Conservation (phyloP, 2,113 vertebrate species). For the Hepsetus odoe region DNA sequence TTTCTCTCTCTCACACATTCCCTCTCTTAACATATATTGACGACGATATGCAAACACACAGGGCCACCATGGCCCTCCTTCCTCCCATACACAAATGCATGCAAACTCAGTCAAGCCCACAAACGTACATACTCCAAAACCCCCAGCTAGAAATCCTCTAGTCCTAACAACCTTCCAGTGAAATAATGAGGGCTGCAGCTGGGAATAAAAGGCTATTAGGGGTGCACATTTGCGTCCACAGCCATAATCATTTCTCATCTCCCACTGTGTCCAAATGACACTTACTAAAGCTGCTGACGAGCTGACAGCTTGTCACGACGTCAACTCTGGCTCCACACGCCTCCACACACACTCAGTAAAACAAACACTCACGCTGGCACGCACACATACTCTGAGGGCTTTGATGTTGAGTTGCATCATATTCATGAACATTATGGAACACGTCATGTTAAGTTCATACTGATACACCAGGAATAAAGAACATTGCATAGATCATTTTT, state of each 20-base stretch:
- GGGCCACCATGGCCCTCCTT: constrained; percentile 22
- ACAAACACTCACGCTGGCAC: constrained; percentile 17
- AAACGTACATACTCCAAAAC: constrained; percentile 2
- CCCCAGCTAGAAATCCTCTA: not conserved
- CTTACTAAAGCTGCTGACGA: constrained; percentile 50
- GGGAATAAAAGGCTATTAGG: constrained; percentile 22
- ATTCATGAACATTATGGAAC: not conserved
- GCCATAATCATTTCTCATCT: constrained; percentile 43
- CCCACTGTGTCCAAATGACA: constrained; percentile 42
- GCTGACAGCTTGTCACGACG: constrained; percentile 52
- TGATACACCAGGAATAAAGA: not conserved
- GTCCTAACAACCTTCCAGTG: not conserved
- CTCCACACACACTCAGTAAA: constrained; percentile 16
- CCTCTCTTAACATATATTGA: not conserved
- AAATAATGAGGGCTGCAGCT: constrained; percentile 28
- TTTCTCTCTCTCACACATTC: not conserved
- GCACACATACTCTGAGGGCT: not conserved
- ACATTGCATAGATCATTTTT: not conserved
- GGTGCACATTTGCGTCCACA: constrained; percentile 2
- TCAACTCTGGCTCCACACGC: constrained; percentile 32
- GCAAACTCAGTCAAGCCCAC: constrained; percentile 32
- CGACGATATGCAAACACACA: constrained; percentile 40
- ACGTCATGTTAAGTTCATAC: not conserved
- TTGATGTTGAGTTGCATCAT: not conserved
- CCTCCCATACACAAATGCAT: constrained; percentile 44